A percentile compares a stretch with the other conserved stretches of the same genome.
These are phyloP conservation scores for Phragmatobia fuliginosa DNA, from an alignment of 2,888 invertebrate species.

Conservation along the genomic window DNA sequence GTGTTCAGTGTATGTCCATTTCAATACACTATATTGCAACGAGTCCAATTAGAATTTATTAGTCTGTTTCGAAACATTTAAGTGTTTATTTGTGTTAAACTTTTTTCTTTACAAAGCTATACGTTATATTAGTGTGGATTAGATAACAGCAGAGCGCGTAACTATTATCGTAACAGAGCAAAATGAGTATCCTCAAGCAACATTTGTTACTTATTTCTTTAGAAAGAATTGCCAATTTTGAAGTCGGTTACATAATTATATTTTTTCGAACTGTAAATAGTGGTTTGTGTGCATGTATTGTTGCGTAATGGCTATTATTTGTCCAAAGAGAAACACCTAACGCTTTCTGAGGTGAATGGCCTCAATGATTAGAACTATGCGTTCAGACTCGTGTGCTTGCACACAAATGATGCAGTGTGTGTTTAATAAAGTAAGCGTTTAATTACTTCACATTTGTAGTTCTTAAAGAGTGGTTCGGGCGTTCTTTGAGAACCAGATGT, in stretches of 20 bases:
- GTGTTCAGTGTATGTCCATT: not conserved
- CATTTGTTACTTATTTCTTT: conserved; percentile 14
- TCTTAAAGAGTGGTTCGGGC: not conserved
- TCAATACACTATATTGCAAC: not conserved
- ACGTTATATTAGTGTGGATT: not conserved
- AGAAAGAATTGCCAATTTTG: conserved; percentile 23
- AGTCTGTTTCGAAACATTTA: not conserved
- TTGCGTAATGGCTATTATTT: conserved; percentile 38
- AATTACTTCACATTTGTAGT: not conserved
- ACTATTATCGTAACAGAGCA: conserved; percentile 11
- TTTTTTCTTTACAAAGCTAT: not conserved
- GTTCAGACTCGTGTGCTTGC: conserved; percentile 8
- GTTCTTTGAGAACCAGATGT: not conserved
- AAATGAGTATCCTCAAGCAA: conserved; percentile 12
- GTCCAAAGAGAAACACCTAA: conserved; percentile 40
- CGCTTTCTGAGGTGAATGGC: conserved; percentile 46
- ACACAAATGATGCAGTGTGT: conserved; percentile 13
- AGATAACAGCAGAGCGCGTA: conserved; percentile 12
- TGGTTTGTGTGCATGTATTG: conserved; percentile 24
- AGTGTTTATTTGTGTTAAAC: not conserved
- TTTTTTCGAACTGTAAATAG: conserved; percentile 25
- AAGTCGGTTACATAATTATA: conserved; percentile 34
- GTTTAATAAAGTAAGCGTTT: conserved; percentile 1
- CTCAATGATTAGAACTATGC: conserved; percentile 28
- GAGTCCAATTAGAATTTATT: not conserved